Evolutionary conservation across 2,888 invertebrate genomes (phyloP).

Genomic region (Chalcis sispes): DNA sequence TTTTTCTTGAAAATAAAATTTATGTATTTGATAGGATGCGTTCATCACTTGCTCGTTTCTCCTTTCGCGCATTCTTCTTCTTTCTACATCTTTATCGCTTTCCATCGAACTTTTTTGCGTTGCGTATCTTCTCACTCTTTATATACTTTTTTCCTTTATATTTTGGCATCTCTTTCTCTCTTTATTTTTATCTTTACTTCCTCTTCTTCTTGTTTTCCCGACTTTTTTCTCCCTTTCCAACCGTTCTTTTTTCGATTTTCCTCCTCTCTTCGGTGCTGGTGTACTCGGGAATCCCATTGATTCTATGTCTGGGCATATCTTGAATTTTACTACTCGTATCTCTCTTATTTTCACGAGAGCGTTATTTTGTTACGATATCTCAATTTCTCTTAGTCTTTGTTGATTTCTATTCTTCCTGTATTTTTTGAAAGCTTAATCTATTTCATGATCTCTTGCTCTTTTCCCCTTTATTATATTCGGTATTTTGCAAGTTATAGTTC

Average conservation of each 20-base stretch:
- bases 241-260: conserved; percentile 7
- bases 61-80: neutral
- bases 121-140: neutral
- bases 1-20: too few relatives aligned
- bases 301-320: conserved; percentile 38
- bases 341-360: conserved; percentile 30
- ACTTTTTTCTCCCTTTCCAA: conserved; percentile 7
- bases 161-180: neutral
- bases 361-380: conserved; percentile 43
- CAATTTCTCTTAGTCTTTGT: conserved; percentile 33
- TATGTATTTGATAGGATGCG: neutral
- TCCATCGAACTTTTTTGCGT: neutral
- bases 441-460: neutral
- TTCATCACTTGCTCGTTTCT: neutral
- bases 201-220: neutral
- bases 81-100: conserved; percentile 7
- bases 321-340: conserved; percentile 26
- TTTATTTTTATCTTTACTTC: neutral
- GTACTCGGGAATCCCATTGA: conserved; percentile 37
- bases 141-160: neutral
- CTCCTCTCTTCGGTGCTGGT: neutral
- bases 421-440: conserved; percentile 25
- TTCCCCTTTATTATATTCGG: neutral
- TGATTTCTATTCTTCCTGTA: conserved; percentile 6
- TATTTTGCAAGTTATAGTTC: too few relatives aligned